A percentile compares a stretch with the other conserved stretches of the same genome.
phyloP scores from a whole-genome alignment of 1,140 invertebrate genomes.

The Trichoplusia ni region DNA sequence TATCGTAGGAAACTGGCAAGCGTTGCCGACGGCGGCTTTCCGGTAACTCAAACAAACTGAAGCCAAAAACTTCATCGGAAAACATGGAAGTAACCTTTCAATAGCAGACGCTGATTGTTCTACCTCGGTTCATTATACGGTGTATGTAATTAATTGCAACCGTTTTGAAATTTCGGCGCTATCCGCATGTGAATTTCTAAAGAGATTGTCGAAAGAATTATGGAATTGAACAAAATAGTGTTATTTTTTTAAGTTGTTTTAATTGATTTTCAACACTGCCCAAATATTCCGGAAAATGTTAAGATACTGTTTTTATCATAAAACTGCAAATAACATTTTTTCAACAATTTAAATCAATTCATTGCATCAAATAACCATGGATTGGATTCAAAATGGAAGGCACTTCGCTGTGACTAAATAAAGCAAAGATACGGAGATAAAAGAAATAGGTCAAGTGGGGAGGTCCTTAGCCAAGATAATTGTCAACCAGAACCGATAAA shows the following conservation, averaged over 20 bases:
- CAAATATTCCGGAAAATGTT: too few species aligned
- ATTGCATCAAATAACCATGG: not conserved
- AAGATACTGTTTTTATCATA: too few species aligned
- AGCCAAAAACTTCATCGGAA: conserved; percentile 3
- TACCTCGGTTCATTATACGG: not conserved
- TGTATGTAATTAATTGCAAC: not conserved
- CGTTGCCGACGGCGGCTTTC: not conserved
- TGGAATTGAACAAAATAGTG: too few species aligned
- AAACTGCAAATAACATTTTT: too few species aligned
- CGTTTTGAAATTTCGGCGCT: too few species aligned
- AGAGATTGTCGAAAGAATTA: too few species aligned
- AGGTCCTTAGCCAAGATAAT: not conserved
- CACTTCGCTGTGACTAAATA: not conserved
- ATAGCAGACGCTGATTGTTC: conserved; percentile 9
- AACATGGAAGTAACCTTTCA: not conserved
- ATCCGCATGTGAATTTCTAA: too few species aligned
- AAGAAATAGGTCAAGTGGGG: conserved; percentile 8
- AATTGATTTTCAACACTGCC: too few species aligned
- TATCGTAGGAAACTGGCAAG: not conserved
- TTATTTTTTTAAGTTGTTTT: too few species aligned
- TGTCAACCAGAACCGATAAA: conserved; percentile 10
- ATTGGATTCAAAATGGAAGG: not conserved
- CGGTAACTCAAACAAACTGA: conserved; percentile 5
- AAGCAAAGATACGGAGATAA: not conserved
- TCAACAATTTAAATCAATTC: too few species aligned